Conservation (phyloP, 2,888 invertebrate genomes). For the Ochlodes sylvanus region DNA sequence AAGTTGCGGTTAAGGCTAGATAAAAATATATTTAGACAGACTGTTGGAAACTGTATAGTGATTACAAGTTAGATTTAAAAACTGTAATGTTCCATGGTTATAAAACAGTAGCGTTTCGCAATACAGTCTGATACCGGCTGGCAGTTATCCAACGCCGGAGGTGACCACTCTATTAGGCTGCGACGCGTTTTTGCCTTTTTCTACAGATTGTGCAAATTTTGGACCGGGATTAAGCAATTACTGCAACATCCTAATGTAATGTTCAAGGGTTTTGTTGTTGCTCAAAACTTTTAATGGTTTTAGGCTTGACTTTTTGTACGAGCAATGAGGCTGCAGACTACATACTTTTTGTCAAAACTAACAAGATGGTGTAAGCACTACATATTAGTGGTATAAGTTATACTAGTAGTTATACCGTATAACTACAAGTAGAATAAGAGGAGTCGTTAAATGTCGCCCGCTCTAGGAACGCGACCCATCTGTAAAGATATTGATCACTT, state of each 20-base stretch:
- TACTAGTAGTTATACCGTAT: too few species aligned
- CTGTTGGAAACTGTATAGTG: too few species aligned
- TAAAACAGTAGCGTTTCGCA: slow-evolving; percentile 1
- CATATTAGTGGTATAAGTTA: too few species aligned
- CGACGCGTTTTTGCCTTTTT: slow-evolving; percentile 24
- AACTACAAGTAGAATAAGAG: too few species aligned
- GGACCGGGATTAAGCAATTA: slow-evolving; percentile 34
- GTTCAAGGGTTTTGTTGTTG: neutral
- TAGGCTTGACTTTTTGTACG: neutral
- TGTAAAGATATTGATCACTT: too few species aligned
- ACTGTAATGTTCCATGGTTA: slow-evolving; percentile 2
- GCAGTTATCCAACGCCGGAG: slow-evolving; percentile 22
- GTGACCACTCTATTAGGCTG: slow-evolving; percentile 33
- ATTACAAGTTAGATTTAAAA: neutral
- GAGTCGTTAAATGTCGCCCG: too few species aligned
- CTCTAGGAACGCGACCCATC: too few species aligned
- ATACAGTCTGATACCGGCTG: slow-evolving; percentile 13
- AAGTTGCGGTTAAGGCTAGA: too few species aligned
- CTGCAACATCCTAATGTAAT: slow-evolving; percentile 21
- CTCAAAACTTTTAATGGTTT: neutral
- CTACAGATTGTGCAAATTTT: slow-evolving; percentile 17
- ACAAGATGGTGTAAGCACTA: too few species aligned
- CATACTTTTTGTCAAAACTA: too few species aligned
- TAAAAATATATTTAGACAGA: too few species aligned
- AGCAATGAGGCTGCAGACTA: too few species aligned